phyloP scores from a whole-genome alignment of 2,797 vertebrate species.

The Cichlasoma orientale region DNA sequence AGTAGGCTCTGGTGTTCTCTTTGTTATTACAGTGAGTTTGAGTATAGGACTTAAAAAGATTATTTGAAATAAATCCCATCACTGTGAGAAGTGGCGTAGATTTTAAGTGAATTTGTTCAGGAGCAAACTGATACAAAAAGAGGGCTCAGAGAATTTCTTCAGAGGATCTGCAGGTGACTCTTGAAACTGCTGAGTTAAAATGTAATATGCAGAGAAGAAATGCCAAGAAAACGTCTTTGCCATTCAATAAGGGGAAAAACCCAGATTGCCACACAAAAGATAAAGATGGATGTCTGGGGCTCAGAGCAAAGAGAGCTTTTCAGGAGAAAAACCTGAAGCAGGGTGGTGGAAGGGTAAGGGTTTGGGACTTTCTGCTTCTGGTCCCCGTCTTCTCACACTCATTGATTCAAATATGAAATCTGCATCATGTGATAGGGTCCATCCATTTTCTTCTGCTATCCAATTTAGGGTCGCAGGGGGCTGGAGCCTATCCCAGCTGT shows the following conservation, averaged over 20 bases:
- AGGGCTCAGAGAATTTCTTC: no score
- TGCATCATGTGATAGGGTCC: background rate
- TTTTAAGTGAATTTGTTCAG: background rate
- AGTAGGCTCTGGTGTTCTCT: accelerated
- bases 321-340: background rate
- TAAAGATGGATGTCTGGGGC: background rate
- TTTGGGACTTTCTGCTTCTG: background rate
- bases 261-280: background rate
- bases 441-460: background rate
- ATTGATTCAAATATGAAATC: background rate
- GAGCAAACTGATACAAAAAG: no score
- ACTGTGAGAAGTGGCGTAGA: background rate
- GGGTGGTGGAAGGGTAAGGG: background rate
- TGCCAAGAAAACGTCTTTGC: no score
- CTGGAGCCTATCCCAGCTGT: background rate
- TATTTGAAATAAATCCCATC: background rate
- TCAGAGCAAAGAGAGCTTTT: background rate
- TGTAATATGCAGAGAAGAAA: no score
- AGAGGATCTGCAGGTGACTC: no score
- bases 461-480: background rate
- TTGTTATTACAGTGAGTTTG: background rate
- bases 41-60: background rate
- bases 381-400: background rate
- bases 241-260: no score
- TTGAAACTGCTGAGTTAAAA: no score